Evolutionary conservation across 2,888 invertebrate species (phyloP).

Genomic region (Dasysyrphus albostriatus): DNA sequence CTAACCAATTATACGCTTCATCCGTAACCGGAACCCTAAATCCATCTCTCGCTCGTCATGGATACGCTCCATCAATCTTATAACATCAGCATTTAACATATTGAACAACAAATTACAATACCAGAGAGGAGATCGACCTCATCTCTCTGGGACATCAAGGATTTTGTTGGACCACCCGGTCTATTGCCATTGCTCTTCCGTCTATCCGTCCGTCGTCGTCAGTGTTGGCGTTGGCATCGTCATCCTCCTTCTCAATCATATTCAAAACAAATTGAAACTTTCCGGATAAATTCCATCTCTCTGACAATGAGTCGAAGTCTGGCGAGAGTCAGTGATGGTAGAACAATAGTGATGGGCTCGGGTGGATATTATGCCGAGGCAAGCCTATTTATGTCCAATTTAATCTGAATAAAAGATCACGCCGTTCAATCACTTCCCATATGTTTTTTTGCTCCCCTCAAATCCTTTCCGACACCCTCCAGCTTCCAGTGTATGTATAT

Average conservation of each 20-base stretch:
- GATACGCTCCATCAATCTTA: slow-evolving; percentile 61
- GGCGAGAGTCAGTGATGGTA: background rate
- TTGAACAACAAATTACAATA: slow-evolving; percentile 71
- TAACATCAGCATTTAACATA: slow-evolving; percentile 65
- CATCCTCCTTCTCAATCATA: slow-evolving; percentile 14
- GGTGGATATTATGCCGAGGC: slow-evolving; percentile 8
- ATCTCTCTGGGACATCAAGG: slow-evolving; percentile 26
- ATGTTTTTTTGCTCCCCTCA: slow-evolving; percentile 13
- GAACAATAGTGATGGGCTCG: background rate
- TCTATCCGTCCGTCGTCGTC: background rate
- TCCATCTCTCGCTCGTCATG: slow-evolving; percentile 68
- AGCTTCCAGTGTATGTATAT: background rate
- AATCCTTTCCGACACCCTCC: slow-evolving; percentile 8
- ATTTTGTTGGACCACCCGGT: slow-evolving; percentile 30
- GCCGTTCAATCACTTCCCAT: slow-evolving; percentile 62
- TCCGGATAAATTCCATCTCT: slow-evolving; percentile 58
- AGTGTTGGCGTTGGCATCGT: too few species aligned
- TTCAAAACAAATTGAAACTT: slow-evolving; percentile 73
- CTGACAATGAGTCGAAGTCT: slow-evolving; percentile 28
- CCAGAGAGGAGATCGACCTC: slow-evolving; percentile 44
- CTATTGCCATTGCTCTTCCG: background rate
- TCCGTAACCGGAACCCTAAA: slow-evolving; percentile 61
- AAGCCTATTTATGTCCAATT: slow-evolving; percentile 72
- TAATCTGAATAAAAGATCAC: slow-evolving; percentile 74
- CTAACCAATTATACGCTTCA: slow-evolving; percentile 70